phyloP scores from a whole-genome alignment of 2,888 invertebrate species.

The Sesia bembeciformis region DNA sequence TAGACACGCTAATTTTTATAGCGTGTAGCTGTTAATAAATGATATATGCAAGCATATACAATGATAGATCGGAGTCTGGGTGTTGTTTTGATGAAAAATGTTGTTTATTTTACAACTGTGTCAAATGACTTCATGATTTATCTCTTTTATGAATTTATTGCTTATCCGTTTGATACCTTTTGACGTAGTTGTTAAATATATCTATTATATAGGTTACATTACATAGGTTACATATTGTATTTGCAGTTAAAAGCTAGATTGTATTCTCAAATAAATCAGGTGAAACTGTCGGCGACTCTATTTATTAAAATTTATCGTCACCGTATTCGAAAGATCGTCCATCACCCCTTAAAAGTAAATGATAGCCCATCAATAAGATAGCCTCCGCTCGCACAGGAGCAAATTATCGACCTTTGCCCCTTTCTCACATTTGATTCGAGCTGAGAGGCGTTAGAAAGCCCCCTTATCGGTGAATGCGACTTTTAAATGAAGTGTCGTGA shows the following conservation, averaged over 20 bases:
- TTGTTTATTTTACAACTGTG: no score
- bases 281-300: neutral
- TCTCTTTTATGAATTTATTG: no score
- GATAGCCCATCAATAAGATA: slow-evolving; percentile 30
- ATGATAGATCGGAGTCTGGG: no score
- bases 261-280: no score
- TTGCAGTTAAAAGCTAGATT: no score
- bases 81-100: no score
- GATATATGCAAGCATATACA: neutral
- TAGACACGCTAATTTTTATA: neutral
- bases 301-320: slow-evolving; percentile 1
- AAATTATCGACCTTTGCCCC: slow-evolving; percentile 49
- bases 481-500: slow-evolving; percentile 46
- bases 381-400: slow-evolving; percentile 36
- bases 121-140: no score
- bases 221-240: no score
- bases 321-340: neutral
- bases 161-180: no score
- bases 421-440: slow-evolving; percentile 47
- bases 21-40: neutral
- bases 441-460: slow-evolving; percentile 50
- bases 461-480: slow-evolving; percentile 25
- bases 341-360: slow-evolving; percentile 20
- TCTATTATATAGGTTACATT: no score
- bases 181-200: no score